A percentile compares a stretch with the other conserved stretches of the same genome.
phyloP scores from a whole-genome alignment of 2,113 vertebrate genomes.

The pig (Sus scrofa) region DNA sequence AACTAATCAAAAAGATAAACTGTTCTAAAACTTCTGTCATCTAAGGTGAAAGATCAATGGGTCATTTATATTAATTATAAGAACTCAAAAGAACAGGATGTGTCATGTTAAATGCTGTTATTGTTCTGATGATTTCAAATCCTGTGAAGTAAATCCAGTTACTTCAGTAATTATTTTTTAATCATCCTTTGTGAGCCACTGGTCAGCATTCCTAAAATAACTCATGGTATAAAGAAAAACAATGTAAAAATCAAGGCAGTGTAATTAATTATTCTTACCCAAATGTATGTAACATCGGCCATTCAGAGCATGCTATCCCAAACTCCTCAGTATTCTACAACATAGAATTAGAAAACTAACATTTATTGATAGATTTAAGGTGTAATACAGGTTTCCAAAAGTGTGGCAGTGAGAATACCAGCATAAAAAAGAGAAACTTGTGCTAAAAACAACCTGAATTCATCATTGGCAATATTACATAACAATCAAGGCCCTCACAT shows the following conservation, averaged over 20 bases:
- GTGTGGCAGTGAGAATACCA: slow-evolving; percentile 95
- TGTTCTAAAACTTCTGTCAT: not conserved
- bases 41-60: slow-evolving; percentile 38
- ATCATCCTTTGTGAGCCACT: slow-evolving; percentile 11
- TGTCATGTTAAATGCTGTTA: slow-evolving; percentile 48
- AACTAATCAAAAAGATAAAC: slow-evolving; percentile 32
- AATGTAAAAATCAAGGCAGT: slow-evolving; percentile 77
- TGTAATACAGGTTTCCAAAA: slow-evolving; percentile 95
- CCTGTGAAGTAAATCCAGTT: slow-evolving; percentile 43
- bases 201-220: slow-evolving; percentile 59
- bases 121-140: slow-evolving; percentile 66
- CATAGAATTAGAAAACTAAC: slow-evolving; percentile 98
- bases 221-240: slow-evolving; percentile 54
- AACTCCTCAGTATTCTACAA: slow-evolving; percentile 88
- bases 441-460: slow-evolving; percentile 93
- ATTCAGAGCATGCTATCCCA: slow-evolving; percentile 84
- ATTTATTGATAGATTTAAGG: slow-evolving; percentile 97
- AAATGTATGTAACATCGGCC: slow-evolving; percentile 64
- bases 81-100: slow-evolving; percentile 26
- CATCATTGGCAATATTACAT: slow-evolving; percentile 90
- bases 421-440: slow-evolving; percentile 91
- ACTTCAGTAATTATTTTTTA: slow-evolving; percentile 54
- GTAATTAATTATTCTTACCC: slow-evolving; percentile 78
- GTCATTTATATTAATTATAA: slow-evolving; percentile 30
- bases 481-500: slow-evolving; percentile 90